Evolutionary conservation across 2,888 invertebrate genomes (phyloP).

Genomic region (Cerceris rybyensis): DNA sequence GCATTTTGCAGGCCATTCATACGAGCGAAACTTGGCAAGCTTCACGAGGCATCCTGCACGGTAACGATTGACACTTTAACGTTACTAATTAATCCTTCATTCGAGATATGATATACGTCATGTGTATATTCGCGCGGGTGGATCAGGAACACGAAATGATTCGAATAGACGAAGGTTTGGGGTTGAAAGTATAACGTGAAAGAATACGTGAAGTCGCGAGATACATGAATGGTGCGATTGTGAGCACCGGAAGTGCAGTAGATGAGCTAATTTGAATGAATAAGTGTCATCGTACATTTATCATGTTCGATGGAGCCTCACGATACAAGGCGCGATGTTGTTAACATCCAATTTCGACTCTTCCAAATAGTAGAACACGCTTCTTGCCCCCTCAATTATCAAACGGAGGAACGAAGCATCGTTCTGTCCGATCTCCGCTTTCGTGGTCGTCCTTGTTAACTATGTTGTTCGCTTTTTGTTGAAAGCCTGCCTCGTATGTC

Average conservation of each 20-base stretch:
- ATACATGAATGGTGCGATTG: too few species aligned
- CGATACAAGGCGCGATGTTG: not conserved
- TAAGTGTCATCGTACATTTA: too few species aligned
- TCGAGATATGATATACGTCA: not conserved
- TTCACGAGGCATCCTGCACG: constrained; percentile 98
- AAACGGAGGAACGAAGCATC: constrained; percentile 27
- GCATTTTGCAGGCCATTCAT: constrained; percentile 92
- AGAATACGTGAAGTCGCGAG: not conserved
- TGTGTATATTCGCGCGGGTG: not conserved
- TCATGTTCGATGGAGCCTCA: not conserved
- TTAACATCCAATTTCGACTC: constrained; percentile 3
- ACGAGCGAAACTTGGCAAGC: constrained; percentile 95
- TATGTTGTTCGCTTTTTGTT: constrained; percentile 39
- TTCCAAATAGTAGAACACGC: constrained; percentile 24
- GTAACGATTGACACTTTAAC: constrained; percentile 84
- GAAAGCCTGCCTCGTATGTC: constrained; percentile 20
- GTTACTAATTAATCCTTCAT: constrained; percentile 19
- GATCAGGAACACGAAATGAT: not conserved
- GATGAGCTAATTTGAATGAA: too few species aligned
- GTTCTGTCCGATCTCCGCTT: constrained; percentile 30
- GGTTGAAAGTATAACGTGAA: not conserved
- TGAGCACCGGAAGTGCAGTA: too few species aligned
- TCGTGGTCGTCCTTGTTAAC: constrained; percentile 38
- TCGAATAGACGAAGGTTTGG: not conserved
- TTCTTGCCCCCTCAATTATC: constrained; percentile 7